Evolutionary conservation across 2,797 vertebrate genomes (phyloP).

Genomic region (Ptychadena robeensis): DNA sequence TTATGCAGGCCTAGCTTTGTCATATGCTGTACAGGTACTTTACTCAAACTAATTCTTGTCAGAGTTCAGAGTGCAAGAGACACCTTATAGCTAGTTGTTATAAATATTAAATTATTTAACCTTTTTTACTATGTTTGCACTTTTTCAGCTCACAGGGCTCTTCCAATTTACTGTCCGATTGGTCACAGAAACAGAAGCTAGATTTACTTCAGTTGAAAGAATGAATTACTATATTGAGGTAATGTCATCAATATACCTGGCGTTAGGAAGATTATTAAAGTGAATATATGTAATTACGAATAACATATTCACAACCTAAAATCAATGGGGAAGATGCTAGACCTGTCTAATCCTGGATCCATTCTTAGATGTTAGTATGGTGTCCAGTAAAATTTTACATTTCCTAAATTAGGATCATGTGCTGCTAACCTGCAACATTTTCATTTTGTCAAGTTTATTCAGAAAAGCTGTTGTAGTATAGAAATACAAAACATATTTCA

Average conservation of each 20-base stretch:
- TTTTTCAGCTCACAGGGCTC: conserved; percentile 53
- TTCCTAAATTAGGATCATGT: too few relatives aligned
- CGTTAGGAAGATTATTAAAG: too few relatives aligned
- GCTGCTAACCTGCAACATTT: too few relatives aligned
- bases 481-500: too few relatives aligned
- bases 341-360: too few relatives aligned
- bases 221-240: conserved; percentile 86
- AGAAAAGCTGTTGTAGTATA: not conserved
- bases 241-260: conserved; percentile 14
- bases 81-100: not conserved
- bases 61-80: not conserved
- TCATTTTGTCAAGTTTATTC: not conserved
- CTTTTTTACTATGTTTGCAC: not conserved
- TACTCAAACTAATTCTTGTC: not conserved
- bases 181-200: conserved; percentile 80
- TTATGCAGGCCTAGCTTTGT: conserved; percentile 82
- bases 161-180: conserved; percentile 79
- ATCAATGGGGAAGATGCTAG: too few relatives aligned
- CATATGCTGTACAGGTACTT: conserved; percentile 81
- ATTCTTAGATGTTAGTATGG: too few relatives aligned
- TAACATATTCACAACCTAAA: too few relatives aligned
- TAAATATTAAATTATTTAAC: not conserved
- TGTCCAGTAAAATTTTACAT: too few relatives aligned
- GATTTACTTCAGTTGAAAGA: conserved; percentile 83
- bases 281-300: too few relatives aligned